These are phyloP conservation scores for Porites divaricata DNA, from an alignment of 92 coral and sea anemone species.

Conservation along the genomic window DNA sequence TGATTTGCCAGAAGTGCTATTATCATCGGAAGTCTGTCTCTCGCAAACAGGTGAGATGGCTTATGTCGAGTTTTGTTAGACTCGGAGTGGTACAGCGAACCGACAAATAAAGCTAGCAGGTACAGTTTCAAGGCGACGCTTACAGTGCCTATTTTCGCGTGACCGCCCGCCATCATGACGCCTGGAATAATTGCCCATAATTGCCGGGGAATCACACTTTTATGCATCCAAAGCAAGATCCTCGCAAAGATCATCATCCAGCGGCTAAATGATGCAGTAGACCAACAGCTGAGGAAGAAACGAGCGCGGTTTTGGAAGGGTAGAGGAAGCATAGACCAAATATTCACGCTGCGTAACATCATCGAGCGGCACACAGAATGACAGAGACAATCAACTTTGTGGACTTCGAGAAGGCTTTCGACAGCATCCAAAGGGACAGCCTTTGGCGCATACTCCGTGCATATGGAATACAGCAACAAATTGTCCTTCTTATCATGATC, in stretches of 20 bases:
- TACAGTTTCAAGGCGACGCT: conserved; percentile 7
- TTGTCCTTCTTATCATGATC: not conserved
- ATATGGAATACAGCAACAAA: conserved; percentile 26
- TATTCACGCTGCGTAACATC: conserved; percentile 37
- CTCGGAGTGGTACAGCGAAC: conserved; percentile 12
- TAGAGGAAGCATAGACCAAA: conserved; percentile 38
- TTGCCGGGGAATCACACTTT: conserved; percentile 48
- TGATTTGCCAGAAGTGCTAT: conserved; percentile 13
- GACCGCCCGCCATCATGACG: conserved; percentile 15
- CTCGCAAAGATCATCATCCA: conserved; percentile 18
- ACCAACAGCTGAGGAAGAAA: conserved; percentile 15
- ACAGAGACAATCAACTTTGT: conserved; percentile 38
- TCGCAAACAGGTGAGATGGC: not conserved
- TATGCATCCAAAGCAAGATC: conserved; percentile 32
- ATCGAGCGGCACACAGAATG: conserved; percentile 32
- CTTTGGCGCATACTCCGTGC: conserved; percentile 18
- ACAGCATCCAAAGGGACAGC: not conserved
- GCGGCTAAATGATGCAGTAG: conserved; percentile 19
- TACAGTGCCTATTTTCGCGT: conserved; percentile 9
- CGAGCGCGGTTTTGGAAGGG: conserved; percentile 46
- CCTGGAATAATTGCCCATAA: too few species aligned
- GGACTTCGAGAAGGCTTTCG: not conserved
- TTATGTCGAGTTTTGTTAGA: too few species aligned
- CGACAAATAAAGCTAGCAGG: conserved; percentile 7
- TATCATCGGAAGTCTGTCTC: conserved; percentile 11